phyloP scores from a whole-genome alignment of 2,113 vertebrate species.

The Pongo pygmaeus region DNA sequence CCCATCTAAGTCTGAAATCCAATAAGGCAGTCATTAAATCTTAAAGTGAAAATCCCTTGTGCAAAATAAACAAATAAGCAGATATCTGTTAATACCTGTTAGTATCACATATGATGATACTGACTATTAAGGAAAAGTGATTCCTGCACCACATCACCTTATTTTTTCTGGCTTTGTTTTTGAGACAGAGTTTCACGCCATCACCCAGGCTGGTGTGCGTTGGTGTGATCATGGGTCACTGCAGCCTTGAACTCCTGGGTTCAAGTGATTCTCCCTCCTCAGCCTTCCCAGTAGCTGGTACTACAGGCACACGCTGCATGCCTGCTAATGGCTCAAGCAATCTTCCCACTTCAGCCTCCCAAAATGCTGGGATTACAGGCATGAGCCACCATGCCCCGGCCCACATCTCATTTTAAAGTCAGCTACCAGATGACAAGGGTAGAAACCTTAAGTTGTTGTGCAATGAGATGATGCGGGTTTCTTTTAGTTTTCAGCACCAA shows the following conservation, averaged over 20 bases:
- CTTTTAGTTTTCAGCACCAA: not conserved
- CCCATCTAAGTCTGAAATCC: too few species aligned
- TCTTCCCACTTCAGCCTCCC: not conserved
- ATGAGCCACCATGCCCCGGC: not conserved
- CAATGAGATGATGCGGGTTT: not conserved
- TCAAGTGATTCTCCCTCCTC: fast-evolving
- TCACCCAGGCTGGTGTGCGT: not conserved
- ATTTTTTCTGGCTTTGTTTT: not conserved
- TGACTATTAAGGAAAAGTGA: not conserved
- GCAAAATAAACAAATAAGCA: not conserved
- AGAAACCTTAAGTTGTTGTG: not conserved
- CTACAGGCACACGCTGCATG: fast-evolving
- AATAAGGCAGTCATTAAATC: too few species aligned
- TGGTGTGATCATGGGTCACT: not conserved
- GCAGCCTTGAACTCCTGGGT: not conserved
- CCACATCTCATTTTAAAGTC: not conserved
- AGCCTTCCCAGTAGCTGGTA: not conserved
- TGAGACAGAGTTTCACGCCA: not conserved
- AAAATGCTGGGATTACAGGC: not conserved
- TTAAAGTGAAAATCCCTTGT: not conserved
- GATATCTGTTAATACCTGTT: not conserved
- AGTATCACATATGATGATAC: not conserved
- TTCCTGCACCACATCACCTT: too few species aligned
- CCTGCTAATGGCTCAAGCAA: not conserved
- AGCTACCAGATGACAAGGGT: not conserved